Evolutionary conservation across 2,797 vertebrate species (phyloP).

Genomic region (Coranthus polyacanthus): DNA sequence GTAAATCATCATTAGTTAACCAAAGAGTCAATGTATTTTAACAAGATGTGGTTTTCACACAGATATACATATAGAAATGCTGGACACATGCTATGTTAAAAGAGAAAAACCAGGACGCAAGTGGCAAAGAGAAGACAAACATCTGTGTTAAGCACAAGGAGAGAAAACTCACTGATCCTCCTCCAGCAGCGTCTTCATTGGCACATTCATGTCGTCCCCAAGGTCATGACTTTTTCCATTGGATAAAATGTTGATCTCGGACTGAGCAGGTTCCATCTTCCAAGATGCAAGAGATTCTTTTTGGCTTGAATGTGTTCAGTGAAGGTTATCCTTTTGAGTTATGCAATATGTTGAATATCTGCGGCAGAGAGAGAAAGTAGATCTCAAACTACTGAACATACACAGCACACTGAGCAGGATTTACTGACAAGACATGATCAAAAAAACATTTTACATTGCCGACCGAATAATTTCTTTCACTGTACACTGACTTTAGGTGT

Average conservation of each 20-base stretch:
- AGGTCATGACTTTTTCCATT: slow-evolving; percentile 89
- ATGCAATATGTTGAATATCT: slow-evolving; percentile 36
- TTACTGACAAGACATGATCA: not conserved
- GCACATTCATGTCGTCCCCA: slow-evolving; percentile 70
- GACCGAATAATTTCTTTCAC: not conserved
- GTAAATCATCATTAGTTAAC: slow-evolving; percentile 7
- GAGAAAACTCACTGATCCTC: slow-evolving; percentile 83
- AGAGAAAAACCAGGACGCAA: not conserved
- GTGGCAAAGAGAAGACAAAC: not conserved
- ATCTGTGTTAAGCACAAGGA: not conserved
- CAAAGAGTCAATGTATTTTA: not conserved
- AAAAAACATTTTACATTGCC: not conserved
- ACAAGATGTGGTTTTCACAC: slow-evolving; percentile 37
- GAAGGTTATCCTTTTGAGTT: slow-evolving; percentile 20
- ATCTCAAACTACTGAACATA: not conserved
- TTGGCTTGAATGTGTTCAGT: slow-evolving; percentile 14
- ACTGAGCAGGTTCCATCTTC: slow-evolving; percentile 87
- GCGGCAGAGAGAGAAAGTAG: slow-evolving; percentile 21
- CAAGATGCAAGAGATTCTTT: slow-evolving; percentile 24
- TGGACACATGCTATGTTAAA: slow-evolving; percentile 57
- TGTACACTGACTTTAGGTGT: not conserved
- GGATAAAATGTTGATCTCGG: slow-evolving; percentile 92
- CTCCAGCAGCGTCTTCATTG: slow-evolving; percentile 72
- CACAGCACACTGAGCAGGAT: not conserved
- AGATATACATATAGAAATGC: slow-evolving; percentile 27